These are phyloP conservation scores for Labia minor DNA, from an alignment of 2,888 invertebrate species.

Conservation along the genomic window DNA sequence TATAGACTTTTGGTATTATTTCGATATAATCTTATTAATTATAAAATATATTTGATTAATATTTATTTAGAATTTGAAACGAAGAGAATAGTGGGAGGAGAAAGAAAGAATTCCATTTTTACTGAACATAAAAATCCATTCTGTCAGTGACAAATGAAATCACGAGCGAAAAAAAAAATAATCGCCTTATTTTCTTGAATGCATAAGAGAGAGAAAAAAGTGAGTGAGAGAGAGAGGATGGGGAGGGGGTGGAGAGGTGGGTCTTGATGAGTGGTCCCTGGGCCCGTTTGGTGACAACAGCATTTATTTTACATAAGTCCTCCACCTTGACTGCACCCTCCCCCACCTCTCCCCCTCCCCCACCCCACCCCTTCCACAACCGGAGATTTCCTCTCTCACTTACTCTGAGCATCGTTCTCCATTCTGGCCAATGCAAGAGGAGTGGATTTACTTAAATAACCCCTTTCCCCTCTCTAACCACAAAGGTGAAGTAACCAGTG, in stretches of 20 bases:
- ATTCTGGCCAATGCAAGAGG: too few species aligned
- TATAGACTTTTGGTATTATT: too few species aligned
- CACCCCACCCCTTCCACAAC: not conserved
- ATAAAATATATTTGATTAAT: too few species aligned
- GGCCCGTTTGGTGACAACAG: conserved; percentile 1
- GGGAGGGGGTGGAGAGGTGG: not conserved
- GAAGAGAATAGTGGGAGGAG: too few species aligned
- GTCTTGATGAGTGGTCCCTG: not conserved
- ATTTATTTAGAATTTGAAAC: too few species aligned
- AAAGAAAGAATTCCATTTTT: too few species aligned
- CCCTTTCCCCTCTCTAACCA: too few species aligned
- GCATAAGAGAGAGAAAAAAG: not conserved
- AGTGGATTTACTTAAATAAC: too few species aligned
- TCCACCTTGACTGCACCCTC: too few species aligned
- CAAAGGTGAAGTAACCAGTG: too few species aligned
- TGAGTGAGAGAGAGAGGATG: not conserved
- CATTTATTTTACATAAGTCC: conserved; percentile 13
- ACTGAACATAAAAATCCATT: not conserved
- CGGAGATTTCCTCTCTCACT: not conserved
- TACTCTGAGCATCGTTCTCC: too few species aligned
- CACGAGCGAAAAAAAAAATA: not conserved
- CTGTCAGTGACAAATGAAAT: conserved; percentile 3
- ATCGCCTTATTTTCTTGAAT: conserved; percentile 8
- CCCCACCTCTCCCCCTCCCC: not conserved
- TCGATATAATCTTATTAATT: too few species aligned